Conservation (phyloP, 2,797 vertebrate species). For the Discoglossus pictus region DNA sequence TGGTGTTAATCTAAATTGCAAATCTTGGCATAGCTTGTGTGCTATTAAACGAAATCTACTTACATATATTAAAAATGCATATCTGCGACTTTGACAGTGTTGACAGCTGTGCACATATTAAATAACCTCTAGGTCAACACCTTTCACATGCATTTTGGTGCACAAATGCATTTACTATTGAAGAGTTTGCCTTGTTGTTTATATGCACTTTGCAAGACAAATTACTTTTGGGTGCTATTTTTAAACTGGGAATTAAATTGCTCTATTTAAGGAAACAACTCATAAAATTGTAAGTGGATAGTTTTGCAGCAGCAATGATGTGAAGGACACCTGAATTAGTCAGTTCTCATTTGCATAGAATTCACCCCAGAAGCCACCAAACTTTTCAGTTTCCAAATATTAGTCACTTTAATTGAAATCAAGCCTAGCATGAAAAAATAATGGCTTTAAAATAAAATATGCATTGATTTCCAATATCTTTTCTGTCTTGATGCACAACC, state of each 20-base stretch:
- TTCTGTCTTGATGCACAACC: slow-evolving; percentile 1
- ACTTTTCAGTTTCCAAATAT: slow-evolving; percentile 27
- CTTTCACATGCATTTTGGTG: slow-evolving; percentile 35
- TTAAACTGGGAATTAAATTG: slow-evolving; percentile 39
- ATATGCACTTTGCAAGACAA: slow-evolving; percentile 46
- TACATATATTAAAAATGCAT: slow-evolving; percentile 21
- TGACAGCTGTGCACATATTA: slow-evolving; percentile 32
- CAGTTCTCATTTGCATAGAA: slow-evolving; percentile 28
- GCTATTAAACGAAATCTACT: too few species aligned
- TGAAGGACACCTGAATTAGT: slow-evolving; percentile 39
- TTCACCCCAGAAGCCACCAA: slow-evolving; percentile 10
- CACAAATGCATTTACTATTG: slow-evolving; percentile 35
- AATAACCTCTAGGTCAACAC: slow-evolving; percentile 34
- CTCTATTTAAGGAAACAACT: slow-evolving; percentile 28
- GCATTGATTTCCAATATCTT: not conserved
- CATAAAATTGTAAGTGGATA: slow-evolving; percentile 43
- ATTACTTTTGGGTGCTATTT: slow-evolving; percentile 47
- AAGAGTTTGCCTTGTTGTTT: slow-evolving; percentile 39
- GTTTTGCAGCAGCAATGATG: slow-evolving; percentile 25
- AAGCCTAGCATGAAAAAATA: slow-evolving; percentile 40
- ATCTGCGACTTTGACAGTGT: too few species aligned
- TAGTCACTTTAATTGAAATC: slow-evolving; percentile 31
- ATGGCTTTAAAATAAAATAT: slow-evolving; percentile 3
- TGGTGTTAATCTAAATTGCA: slow-evolving; percentile 15
- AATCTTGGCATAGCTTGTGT: too few species aligned